Base-by-base conservation (phyloP, 2,888 invertebrate species). In the Philhelius pedissequus region DNA sequence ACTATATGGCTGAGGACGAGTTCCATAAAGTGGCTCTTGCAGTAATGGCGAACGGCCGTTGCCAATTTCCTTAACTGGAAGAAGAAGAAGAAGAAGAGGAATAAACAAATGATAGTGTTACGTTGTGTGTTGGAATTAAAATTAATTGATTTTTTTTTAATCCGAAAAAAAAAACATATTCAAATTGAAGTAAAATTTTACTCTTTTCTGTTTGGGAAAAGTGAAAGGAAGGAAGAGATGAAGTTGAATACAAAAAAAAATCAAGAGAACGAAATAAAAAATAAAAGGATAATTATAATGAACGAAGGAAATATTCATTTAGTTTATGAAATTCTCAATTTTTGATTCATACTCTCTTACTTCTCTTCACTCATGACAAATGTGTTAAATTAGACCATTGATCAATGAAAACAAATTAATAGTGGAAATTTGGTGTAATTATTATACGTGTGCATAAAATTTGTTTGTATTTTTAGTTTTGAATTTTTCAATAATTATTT, bases 1-100 rank as follows among this genome's bases (percentile, higher is more conserved):
- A 97, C 97, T 96, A 93, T 96, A 97, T 86, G 96, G 97, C 92
- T 96, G 96, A 87, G 97, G 96, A 89, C 96, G 94, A 86, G 96
- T 96, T 87, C 97, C 97, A 87, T 96, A 97, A 92, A 97, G 95
- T 86, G 97, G 97, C 89, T 97, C 97, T 92, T 97, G 97, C 75
- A 97, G 94, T 87, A 97, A 94, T 68, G 97, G 97, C 56, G 96
- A 96, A 87, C 96, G 96, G 89, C 97, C 92, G 89, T 92, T 92
- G 89, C 90, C 91, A 88, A 91, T 90, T 89, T 92, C 92, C 89
- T 92, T 92, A 88, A 91, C 92, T 92, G 90, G 88, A 91, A 91
- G 88, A 89, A 91, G 90, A 88, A 88, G 88, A 91, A 91, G 88
- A 89, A 91, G 90, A 88, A 88, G 32, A 54, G 18, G 54, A 54